Base-by-base conservation (phyloP, 2,113 vertebrate species). In the Cariama cristata region DNA sequence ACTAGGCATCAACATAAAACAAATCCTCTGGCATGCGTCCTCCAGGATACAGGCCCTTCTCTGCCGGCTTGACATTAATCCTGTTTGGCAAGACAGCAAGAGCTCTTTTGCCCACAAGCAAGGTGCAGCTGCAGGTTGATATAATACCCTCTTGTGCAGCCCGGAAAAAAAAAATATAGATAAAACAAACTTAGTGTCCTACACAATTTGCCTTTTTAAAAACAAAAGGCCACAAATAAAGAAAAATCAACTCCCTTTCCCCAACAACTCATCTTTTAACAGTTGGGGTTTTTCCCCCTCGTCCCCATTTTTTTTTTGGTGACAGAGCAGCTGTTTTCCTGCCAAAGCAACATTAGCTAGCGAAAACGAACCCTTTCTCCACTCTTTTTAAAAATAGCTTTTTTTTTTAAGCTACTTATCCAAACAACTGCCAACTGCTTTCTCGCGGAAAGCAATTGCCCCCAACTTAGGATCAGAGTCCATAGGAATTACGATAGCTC, bases 111-210 rank as follows among this genome's bases (percentile, higher is more conserved):
- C 60, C 77, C 88, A 59, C 9, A 2, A 91, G 90, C 85, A 69
- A 91, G 94, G 87, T 87, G 92, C 96, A 96, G 90, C 85, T 93
- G 88, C 88, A 88, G 94, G 85, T 68, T 88, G 53, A 45, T 50
- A 90, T 55, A 88, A 92, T 52, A 66, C 38, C 58, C 71, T 87
- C 82, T 90, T 91, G 87, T 89, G 87, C 64, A 69, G 68, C 63
- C 76, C 18, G 50, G 56, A 50, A 50, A 52, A 55, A 55, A 42
- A 91, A 58, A 16, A 9, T 22, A 33, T 11, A 47, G 38, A 38
- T 38, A 28, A 63, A 91, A 40, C 30, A 42, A 74, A 55, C 64
- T 21, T 7, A 20, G 8, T 21, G 12, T 73, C 66, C 27, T 0
- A 17, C 47, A 74, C 30, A 40, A 42, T n/a, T 35, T 21, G n/a